Evolutionary conservation across 2,888 invertebrate species (phyloP).

Genomic region (Helicoverpa assulta): DNA sequence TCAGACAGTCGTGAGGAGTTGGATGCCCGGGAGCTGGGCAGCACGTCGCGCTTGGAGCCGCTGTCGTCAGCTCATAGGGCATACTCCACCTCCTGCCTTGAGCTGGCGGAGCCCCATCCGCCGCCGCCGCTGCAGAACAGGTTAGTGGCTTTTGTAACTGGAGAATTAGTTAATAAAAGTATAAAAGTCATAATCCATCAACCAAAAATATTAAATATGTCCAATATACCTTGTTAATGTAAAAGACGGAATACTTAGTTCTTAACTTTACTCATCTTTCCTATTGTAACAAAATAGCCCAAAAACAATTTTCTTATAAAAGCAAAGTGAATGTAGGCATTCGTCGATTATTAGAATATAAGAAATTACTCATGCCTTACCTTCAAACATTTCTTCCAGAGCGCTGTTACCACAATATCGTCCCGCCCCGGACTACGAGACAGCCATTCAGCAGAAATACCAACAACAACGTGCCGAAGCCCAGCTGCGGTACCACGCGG

Average conservation of each 20-base stretch:
- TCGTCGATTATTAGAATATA: too few relatives aligned
- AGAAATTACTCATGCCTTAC: neutral
- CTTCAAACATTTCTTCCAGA: constrained; percentile 78
- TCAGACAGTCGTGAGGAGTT: constrained; percentile 85
- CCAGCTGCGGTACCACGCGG: constrained; percentile 79
- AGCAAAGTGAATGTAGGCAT: too few relatives aligned
- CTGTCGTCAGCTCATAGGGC: constrained; percentile 88
- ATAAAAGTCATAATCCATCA: too few relatives aligned
- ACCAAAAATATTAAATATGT: too few relatives aligned
- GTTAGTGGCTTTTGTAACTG: constrained; percentile 36
- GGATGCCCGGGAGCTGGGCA: constrained; percentile 71
- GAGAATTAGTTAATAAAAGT: too few relatives aligned
- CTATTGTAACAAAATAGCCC: too few relatives aligned
- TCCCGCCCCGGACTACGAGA: constrained; percentile 98
- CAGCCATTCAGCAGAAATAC: constrained; percentile 96
- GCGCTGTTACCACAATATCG: constrained; percentile 95
- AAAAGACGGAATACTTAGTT: too few relatives aligned
- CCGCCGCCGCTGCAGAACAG: constrained; percentile 70
- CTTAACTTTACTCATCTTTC: too few relatives aligned
- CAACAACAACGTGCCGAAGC: constrained; percentile 86
- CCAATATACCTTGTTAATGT: too few relatives aligned
- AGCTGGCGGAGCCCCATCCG: constrained; percentile 82
- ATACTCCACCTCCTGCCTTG: constrained; percentile 92
- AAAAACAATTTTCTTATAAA: too few relatives aligned
- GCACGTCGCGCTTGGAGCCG: constrained; percentile 75